phyloP scores from a whole-genome alignment of 2,113 vertebrate species.

The Saccopteryx leptura region DNA sequence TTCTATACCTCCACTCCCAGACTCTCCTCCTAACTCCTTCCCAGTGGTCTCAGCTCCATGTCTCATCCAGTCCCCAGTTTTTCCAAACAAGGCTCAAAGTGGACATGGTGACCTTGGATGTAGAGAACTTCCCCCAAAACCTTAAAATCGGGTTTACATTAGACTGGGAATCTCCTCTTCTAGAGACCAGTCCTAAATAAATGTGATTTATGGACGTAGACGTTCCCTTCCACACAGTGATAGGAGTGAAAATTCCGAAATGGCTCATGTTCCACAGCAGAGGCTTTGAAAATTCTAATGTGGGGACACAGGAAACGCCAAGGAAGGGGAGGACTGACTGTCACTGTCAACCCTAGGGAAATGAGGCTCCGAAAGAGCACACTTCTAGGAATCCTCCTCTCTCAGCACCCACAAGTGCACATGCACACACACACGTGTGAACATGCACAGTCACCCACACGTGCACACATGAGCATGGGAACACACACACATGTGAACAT shows the following conservation, averaged over 20 bases:
- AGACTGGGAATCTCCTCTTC: too few relatives aligned
- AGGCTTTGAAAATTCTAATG: background rate
- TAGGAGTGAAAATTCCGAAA: background rate
- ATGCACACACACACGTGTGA: background rate
- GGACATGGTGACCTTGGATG: background rate
- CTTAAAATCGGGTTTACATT: background rate
- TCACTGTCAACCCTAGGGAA: too few relatives aligned
- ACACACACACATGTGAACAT: too few relatives aligned
- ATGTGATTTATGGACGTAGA: too few relatives aligned
- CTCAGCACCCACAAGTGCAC: background rate
- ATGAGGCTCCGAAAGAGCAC: too few relatives aligned
- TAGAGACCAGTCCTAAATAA: too few relatives aligned
- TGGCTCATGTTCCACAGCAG: background rate
- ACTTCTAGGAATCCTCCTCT: too few relatives aligned
- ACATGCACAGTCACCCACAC: background rate
- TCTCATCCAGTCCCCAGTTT: too few relatives aligned
- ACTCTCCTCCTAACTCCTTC: background rate
- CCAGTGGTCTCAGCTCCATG: background rate
- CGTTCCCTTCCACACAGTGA: background rate
- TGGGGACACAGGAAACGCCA: too few relatives aligned
- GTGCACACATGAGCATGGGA: background rate
- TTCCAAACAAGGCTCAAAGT: background rate
- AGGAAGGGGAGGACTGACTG: too few relatives aligned
- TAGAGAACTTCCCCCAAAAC: background rate
- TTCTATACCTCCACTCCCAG: background rate